These are phyloP conservation scores for Sphenodon punctatus DNA, from an alignment of 2,797 vertebrate genomes.

Conservation along the genomic window DNA sequence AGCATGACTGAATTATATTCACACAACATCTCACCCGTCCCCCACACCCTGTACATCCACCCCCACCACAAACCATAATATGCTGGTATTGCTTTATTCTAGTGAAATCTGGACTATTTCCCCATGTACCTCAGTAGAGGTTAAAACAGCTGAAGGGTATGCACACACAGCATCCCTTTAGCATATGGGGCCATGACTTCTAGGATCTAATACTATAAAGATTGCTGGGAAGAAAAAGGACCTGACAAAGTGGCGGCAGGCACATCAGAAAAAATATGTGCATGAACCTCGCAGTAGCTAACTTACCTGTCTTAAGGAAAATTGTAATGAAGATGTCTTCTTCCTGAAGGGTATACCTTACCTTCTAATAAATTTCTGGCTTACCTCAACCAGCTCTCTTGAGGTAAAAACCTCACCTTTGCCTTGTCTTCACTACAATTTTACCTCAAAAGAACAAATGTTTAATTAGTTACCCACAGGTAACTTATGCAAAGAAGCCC, in stretches of 20 bases:
- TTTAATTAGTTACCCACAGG: too few species aligned
- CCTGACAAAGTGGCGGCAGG: neutral
- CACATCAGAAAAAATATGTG: too few species aligned
- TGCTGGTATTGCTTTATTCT: slow-evolving; percentile 12
- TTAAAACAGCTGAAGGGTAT: neutral
- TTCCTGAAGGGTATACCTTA: too few species aligned
- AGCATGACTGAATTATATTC: slow-evolving; percentile 25
- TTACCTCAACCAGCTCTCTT: too few species aligned
- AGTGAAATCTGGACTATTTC: slow-evolving; percentile 44
- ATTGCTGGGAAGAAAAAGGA: neutral
- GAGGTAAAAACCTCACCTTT: too few species aligned
- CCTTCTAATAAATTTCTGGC: too few species aligned
- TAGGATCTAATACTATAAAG: fast-evolving
- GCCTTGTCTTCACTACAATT: too few species aligned
- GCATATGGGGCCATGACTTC: fast-evolving
- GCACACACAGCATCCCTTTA: neutral
- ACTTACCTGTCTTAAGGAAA: too few species aligned
- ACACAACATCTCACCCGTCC: slow-evolving; percentile 43
- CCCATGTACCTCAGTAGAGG: neutral
- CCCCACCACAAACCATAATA: slow-evolving; percentile 32
- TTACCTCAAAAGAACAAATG: too few species aligned
- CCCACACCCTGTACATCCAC: slow-evolving; percentile 50
- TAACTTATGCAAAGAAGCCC: too few species aligned
- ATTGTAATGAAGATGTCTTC: too few species aligned
- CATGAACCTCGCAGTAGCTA: too few species aligned